A percentile compares a stretch with the other conserved stretches of the same genome.
phyloP scores from a whole-genome alignment of 2,797 vertebrate species.

The Craterocephalus amniculus region DNA sequence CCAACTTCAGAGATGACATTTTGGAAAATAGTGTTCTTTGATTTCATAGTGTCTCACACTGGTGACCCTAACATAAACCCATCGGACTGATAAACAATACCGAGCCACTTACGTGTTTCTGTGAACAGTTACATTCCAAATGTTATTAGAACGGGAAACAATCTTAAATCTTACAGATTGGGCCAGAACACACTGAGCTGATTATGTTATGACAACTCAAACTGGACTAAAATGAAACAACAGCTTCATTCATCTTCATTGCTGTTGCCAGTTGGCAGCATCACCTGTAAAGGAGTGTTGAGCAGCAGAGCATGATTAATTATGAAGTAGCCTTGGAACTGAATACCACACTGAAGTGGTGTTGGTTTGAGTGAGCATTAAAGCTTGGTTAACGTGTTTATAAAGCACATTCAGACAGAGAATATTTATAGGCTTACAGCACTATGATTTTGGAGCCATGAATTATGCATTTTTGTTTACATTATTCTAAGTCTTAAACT shows the following conservation, averaged over 20 bases:
- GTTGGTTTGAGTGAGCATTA: conserved; percentile 37
- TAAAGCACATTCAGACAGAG: not conserved
- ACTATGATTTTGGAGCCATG: not conserved
- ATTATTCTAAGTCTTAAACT: too few species aligned
- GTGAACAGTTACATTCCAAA: not conserved
- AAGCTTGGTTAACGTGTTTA: conserved; percentile 27
- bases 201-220: not conserved
- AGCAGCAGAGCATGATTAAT: conserved; percentile 43
- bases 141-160: not conserved
- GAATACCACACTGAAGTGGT: conserved; percentile 36
- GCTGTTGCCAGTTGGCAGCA: not conserved
- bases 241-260: not conserved
- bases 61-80: not conserved
- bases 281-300: conserved; percentile 11
- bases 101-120: not conserved
- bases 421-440: not conserved
- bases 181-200: not conserved
- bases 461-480: not conserved
- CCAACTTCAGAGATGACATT: not conserved
- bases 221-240: not conserved
- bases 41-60: not conserved
- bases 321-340: conserved; percentile 46
- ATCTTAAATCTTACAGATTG: not conserved
- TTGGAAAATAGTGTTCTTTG: not conserved
- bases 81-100: not conserved